phyloP scores from a whole-genome alignment of 2,113 vertebrate species.

The Plecotus auritus region DNA sequence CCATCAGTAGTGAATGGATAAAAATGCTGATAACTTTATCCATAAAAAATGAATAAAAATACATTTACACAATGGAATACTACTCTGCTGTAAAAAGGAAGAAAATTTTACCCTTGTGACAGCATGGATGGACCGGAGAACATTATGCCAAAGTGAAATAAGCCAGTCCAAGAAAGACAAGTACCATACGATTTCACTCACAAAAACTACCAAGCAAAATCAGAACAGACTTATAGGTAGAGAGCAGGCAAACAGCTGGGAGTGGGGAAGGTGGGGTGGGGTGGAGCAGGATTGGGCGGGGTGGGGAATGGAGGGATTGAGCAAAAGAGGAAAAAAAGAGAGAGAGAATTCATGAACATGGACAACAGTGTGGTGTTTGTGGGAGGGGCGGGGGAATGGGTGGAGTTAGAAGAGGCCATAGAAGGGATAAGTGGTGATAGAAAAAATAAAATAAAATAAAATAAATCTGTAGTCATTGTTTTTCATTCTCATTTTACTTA shows the following conservation, averaged over 20 bases:
- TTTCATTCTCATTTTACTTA: neutral
- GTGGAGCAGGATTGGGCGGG: too few relatives aligned
- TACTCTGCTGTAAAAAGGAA: neutral
- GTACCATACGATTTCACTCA: neutral
- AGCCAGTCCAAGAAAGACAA: neutral
- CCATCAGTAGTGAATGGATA: neutral
- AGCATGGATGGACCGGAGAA: neutral
- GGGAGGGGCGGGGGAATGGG: neutral
- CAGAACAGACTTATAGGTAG: neutral
- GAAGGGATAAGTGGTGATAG: neutral
- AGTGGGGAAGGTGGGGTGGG: neutral
- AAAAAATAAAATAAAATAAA: neutral
- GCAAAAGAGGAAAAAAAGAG: neutral
- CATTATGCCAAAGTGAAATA: neutral
- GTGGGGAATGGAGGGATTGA: neutral
- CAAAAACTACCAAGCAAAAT: neutral
- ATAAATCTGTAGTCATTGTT: neutral
- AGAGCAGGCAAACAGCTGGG: neutral
- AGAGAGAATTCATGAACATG: neutral
- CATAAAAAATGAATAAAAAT: too few relatives aligned
- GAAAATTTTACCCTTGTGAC: neutral
- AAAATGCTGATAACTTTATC: neutral
- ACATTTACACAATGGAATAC: neutral
- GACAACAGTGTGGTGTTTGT: neutral
- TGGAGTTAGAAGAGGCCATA: neutral